phyloP scores from a whole-genome alignment of 2,888 invertebrate species.

The Ctenicera cuprea region DNA sequence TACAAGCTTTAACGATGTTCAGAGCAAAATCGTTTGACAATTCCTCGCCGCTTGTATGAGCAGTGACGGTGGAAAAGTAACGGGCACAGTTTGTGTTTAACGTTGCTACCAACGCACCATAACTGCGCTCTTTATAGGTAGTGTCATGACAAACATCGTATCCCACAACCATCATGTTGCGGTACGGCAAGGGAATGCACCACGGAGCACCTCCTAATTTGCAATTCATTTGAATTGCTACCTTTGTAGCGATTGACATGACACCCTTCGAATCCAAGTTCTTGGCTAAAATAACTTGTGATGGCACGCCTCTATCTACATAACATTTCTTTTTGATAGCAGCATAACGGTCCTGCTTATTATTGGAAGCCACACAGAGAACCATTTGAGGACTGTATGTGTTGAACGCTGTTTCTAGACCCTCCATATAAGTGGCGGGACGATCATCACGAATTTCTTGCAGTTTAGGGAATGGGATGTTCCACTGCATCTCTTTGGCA shows the following conservation, averaged over 20 bases:
- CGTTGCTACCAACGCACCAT: conserved; percentile 88
- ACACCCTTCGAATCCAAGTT: conserved; percentile 79
- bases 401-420: conserved; percentile 77
- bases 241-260: conserved; percentile 92
- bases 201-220: conserved; percentile 95
- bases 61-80: conserved; percentile 84
- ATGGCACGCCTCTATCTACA: conserved; percentile 83
- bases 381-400: conserved; percentile 78
- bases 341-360: conserved; percentile 85
- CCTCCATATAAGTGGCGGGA: conserved; percentile 76
- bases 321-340: conserved; percentile 92
- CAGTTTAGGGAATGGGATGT: conserved; percentile 72
- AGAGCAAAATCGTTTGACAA: conserved; percentile 82
- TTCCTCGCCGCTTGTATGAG: conserved; percentile 86
- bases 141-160: conserved; percentile 94
- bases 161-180: conserved; percentile 86
- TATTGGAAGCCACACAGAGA: conserved; percentile 80
- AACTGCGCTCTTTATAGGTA: conserved; percentile 78
- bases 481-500: conserved; percentile 73
- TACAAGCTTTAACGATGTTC: conserved; percentile 76
- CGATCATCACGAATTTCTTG: conserved; percentile 76
- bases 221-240: conserved; percentile 94
- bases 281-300: conserved; percentile 76
- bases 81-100: conserved; percentile 76
- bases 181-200: conserved; percentile 76